Evolutionary conservation across 2,888 invertebrate genomes (phyloP), one percentile per base, ranked within the genome.

Genomic region (Amitus sp.): DNA sequence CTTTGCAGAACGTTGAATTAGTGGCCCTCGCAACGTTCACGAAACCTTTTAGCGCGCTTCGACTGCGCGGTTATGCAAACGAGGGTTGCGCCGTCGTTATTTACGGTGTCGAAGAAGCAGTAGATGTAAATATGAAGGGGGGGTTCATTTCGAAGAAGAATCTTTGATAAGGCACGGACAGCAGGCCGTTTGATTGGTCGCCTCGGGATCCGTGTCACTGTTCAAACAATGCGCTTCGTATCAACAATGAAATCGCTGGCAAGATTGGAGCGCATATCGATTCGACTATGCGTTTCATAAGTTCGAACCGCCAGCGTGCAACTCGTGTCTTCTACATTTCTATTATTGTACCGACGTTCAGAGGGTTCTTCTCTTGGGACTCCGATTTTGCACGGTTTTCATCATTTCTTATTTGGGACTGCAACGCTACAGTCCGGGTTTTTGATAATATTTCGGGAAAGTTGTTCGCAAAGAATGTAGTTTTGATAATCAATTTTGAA

Each of bases 191-290:
- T 77, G 78, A 77, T 77, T 77, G 77, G 78, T 76, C 67, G 77
- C 78, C 74, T 66, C 68, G 69, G 77, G 78, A 73, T 57, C 71
- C 71, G 67, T 65, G 67, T 74, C 71, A 70, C 69, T 70, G 73
- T 72, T 75, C 78, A 74, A 78, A 78, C 77, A 78, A 77, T 78
- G 73, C 74, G 65, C 71, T 67, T 71, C 66, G 60, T 66, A 61
- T 70, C 75, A 76, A 78, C 77, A 77, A 78, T 78, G 74, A 76
- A 78, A 77, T 77, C 74, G 73, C 69, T 67, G 65, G 66, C 69
- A 71, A 73, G 72, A 73, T 74, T 70, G 72, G 73, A 71, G 72
- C 69, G 72, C 71, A 69, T 69, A 73, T 45, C 37, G 45, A 52
- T 52, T 46, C n/a, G 33, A 33, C 33, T 45, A 52, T 33, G 34